These are phyloP conservation scores for Lucilia cuprina DNA, from an alignment of 1,140 invertebrate genomes.

Conservation along the genomic window DNA sequence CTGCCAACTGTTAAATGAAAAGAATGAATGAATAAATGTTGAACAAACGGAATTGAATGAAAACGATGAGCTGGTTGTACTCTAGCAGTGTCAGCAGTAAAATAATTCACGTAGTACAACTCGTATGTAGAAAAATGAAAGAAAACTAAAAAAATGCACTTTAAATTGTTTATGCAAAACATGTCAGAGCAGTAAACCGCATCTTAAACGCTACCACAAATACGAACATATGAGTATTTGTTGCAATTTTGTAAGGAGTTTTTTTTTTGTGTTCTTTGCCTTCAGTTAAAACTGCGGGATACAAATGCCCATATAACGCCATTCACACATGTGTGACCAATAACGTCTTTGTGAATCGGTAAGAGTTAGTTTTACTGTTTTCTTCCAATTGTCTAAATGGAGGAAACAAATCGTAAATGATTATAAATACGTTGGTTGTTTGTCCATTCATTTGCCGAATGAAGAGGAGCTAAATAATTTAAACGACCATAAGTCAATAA, in stretches of 20 bases:
- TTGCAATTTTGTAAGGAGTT: not conserved
- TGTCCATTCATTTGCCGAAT: not conserved
- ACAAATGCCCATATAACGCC: slow-evolving; percentile 22
- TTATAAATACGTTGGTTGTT: slow-evolving; percentile 23
- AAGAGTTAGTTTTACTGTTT: not conserved
- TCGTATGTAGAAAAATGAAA: too few species aligned
- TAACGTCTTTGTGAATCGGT: not conserved
- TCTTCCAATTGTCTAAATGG: not conserved
- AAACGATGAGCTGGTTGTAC: not conserved
- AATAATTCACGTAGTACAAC: not conserved
- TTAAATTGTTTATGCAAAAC: slow-evolving; percentile 1
- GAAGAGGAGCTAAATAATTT: too few species aligned
- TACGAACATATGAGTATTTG: not conserved
- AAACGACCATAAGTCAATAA: slow-evolving; percentile 18
- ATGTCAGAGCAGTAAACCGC: not conserved
- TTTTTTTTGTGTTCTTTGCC: not conserved
- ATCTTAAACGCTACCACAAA: not conserved
- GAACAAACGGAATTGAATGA: not conserved
- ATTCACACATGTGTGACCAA: not conserved
- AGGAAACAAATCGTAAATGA: slow-evolving; percentile 33
- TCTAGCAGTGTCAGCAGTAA: not conserved
- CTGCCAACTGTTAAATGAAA: slow-evolving; percentile 23
- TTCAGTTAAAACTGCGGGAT: slow-evolving; percentile 24
- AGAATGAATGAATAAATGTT: not conserved
- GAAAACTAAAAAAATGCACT: not conserved